Base-by-base conservation (phyloP, 2,797 vertebrate species). In the Danio kyathit region DNA sequence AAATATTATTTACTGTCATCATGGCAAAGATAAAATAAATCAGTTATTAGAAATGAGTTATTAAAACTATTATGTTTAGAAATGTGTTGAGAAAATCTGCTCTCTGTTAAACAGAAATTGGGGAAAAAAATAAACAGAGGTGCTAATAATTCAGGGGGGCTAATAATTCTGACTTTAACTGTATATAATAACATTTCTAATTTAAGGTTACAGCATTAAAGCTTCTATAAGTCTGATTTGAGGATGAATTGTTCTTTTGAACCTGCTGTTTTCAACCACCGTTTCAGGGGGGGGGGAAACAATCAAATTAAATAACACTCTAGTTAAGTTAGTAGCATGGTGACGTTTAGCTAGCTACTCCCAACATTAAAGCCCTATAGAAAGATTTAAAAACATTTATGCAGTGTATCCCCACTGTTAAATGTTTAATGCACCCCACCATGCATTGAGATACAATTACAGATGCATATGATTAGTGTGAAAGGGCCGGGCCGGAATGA, bases 391-490 rank as follows among this genome's bases (percentile, higher is more conserved):
- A 80, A 64, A 46, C 57, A 52, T 72, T 52, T 75, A 52, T 64
- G 46, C 59, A 41, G 59, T 10, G 44, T 14, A 40, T 21, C 60
- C 49, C 43, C 69, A 64, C 78, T 46, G 69, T 46, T 80, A 64
- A 71, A 80, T 74, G 59, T 56, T 48, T 63, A 74, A 73, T 56
- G 21, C 59, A 29, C 52, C 17, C 64, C 80, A 51, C 49, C 10
- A 21, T 67, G 66, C 21, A 69, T 72, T 59, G 66, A 29, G 54
- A 70, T 56, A 64, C 74, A 54, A 73, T 66, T 69, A 66, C 60
- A 17, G 21, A 19, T 65, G 69, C 76, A 61, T 79, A 65, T 69
- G 59, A 80, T 73, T 73, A 66, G 72, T 38, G 77, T 77, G 84
- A 85, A 76, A 77, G 29, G 19, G 66, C 63, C 49, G 8, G 52